phyloP scores from a whole-genome alignment of 2,113 vertebrate genomes.

The Ceratotherium simum region DNA sequence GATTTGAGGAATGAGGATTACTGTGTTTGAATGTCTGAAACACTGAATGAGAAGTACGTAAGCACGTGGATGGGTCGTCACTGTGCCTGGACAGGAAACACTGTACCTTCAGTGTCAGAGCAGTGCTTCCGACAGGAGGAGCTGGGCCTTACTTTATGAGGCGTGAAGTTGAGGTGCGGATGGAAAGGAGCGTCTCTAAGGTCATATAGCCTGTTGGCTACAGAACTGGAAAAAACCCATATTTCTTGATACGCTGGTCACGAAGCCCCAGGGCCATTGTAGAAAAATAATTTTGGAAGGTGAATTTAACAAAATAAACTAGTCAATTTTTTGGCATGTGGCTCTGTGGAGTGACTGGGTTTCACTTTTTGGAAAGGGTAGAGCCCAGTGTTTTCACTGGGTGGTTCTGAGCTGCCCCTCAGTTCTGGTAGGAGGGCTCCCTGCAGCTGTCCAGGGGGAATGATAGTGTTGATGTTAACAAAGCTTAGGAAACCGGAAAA shows the following conservation, averaged over 20 bases:
- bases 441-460: neutral
- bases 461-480: neutral
- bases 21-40: neutral
- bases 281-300: neutral
- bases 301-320: neutral
- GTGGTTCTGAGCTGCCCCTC: neutral
- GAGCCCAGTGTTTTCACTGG: neutral
- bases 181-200: neutral
- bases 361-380: neutral
- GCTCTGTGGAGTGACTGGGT: neutral
- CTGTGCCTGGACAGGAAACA: neutral
- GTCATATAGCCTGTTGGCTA: neutral
- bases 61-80: fast-evolving
- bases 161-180: neutral
- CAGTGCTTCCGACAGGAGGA: neutral
- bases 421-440: neutral
- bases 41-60: neutral
- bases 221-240: neutral
- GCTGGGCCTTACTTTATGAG: neutral
- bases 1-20: neutral
- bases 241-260: conserved; percentile 43
- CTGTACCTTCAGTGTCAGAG: neutral
- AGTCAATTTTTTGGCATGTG: neutral
- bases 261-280: neutral
- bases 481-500: conserved; percentile 52